Percentiles rank a stretch among this genome's conserved stretches.
Evolutionary conservation across 2,113 vertebrate genomes (phyloP).

Genomic region (Tragelaphus buxtoni): DNA sequence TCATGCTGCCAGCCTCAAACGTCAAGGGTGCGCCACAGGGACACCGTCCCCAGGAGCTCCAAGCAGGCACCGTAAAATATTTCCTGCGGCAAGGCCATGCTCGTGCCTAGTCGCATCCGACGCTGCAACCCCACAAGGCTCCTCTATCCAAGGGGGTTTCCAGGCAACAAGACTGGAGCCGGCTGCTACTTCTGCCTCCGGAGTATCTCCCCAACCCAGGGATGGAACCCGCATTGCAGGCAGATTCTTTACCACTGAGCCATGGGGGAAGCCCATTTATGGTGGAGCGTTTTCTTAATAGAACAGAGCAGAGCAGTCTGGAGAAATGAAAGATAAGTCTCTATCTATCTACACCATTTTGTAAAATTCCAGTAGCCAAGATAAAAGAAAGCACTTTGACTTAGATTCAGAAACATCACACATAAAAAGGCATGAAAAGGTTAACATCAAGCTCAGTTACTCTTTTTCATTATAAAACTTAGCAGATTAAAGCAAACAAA

Average conservation of each 20-base stretch:
- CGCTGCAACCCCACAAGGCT: background rate
- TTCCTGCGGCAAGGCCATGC: background rate
- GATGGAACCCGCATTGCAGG: background rate
- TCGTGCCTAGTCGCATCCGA: rapidly evolving
- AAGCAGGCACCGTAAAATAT: background rate
- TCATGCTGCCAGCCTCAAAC: rapidly evolving
- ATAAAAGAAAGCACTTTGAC: background rate
- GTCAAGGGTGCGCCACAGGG: rapidly evolving
- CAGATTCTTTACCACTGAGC: background rate
- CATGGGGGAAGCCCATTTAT: background rate
- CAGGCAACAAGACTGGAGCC: background rate
- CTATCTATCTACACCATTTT: background rate
- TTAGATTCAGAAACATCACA: background rate
- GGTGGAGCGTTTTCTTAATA: background rate
- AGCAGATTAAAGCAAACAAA: background rate
- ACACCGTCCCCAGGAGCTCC: rapidly evolving
- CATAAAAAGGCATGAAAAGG: background rate
- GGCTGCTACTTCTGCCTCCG: background rate
- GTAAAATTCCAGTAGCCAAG: background rate
- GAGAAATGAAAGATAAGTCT: background rate
- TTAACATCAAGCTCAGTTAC: too few species aligned
- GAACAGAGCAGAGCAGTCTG: background rate
- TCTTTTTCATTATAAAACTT: background rate
- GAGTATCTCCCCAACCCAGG: background rate
- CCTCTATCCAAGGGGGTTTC: background rate